A percentile compares a stretch with the other conserved stretches of the same genome.
These are phyloP conservation scores for Chloropsis cyanopogon DNA, from an alignment of 2,113 vertebrate species.

Conservation along the genomic window DNA sequence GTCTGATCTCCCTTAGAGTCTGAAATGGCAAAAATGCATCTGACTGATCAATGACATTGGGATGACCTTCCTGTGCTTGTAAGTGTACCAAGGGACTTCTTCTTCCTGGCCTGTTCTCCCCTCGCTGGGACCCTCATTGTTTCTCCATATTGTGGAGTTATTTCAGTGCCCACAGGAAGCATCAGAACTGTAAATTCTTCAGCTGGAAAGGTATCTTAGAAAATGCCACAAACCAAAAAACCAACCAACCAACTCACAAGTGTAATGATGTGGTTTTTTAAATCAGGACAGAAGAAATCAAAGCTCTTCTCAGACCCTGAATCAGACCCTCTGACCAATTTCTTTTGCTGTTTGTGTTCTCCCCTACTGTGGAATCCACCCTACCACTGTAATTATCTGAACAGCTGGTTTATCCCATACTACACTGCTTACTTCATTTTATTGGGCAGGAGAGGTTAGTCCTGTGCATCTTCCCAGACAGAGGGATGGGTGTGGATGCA, in stretches of 20 bases:
- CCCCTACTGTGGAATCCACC: too few relatives aligned
- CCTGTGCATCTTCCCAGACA: neutral
- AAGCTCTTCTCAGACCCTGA: neutral
- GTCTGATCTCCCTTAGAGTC: neutral
- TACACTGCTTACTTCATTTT: neutral
- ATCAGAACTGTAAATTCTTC: neutral
- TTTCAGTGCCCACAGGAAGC: neutral
- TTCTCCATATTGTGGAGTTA: neutral
- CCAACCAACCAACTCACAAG: neutral
- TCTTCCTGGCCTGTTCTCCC: neutral
- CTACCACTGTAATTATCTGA: neutral
- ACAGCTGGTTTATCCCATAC: neutral
- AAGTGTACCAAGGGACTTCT: neutral
- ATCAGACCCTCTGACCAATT: neutral
- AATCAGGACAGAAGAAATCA: neutral
- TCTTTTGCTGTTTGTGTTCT: neutral
- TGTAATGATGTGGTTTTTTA: neutral
- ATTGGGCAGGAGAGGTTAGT: neutral
- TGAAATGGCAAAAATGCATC: slow-evolving; percentile 2
- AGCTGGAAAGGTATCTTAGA: neutral
- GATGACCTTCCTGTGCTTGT: neutral
- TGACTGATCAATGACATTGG: neutral
- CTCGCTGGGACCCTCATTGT: neutral
- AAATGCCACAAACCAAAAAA: neutral
- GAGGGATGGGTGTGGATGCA: neutral